Percentiles rank a stretch among this genome's conserved stretches.
phyloP scores from a whole-genome alignment of 2,888 invertebrate species.

The Troides aeacus region DNA sequence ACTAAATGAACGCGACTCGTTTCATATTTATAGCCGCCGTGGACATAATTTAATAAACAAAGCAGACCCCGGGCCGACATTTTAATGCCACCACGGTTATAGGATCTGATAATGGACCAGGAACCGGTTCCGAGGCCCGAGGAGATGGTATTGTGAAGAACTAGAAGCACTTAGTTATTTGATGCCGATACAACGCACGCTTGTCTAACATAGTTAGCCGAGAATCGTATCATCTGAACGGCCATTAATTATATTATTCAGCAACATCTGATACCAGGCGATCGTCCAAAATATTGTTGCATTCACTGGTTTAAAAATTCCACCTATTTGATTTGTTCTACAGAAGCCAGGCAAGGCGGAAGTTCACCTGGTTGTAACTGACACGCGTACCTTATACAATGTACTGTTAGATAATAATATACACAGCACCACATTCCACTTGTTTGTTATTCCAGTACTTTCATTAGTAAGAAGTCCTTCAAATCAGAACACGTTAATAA shows the following conservation, averaged over 20 bases:
- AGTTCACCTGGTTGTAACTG: no score
- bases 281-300: slow-evolving; percentile 32
- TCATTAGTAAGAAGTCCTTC: no score
- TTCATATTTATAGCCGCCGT: slow-evolving; percentile 71
- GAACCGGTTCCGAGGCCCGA: slow-evolving; percentile 69
- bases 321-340: neutral
- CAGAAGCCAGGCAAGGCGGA: no score
- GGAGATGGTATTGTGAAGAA: slow-evolving; percentile 77
- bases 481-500: no score
- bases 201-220: slow-evolving; percentile 59
- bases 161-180: slow-evolving; percentile 73
- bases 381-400: no score
- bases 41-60: slow-evolving; percentile 81
- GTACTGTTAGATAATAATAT: no score
- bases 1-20: slow-evolving; percentile 74
- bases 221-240: slow-evolving; percentile 59
- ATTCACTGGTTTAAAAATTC: slow-evolving; percentile 1
- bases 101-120: slow-evolving; percentile 75
- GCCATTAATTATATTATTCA: slow-evolving; percentile 72
- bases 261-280: slow-evolving; percentile 62
- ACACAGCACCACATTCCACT: no score
- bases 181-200: slow-evolving; percentile 66
- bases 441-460: no score
- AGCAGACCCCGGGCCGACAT: slow-evolving; percentile 67
- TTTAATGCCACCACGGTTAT: slow-evolving; percentile 76